phyloP scores from a whole-genome alignment of 1,140 invertebrate genomes.

The Belonocnema kinseyi region DNA sequence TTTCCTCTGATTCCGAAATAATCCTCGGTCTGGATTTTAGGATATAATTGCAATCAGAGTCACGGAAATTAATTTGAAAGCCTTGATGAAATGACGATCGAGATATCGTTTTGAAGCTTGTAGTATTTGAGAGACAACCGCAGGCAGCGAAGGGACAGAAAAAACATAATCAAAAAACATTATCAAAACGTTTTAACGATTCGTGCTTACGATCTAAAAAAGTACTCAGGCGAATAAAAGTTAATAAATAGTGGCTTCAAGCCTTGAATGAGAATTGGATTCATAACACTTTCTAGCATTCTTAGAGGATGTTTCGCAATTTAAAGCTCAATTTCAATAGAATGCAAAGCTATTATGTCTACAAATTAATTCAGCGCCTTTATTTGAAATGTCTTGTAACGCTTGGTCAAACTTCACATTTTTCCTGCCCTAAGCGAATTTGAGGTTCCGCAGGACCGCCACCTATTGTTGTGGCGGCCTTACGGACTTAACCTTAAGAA shows the following conservation, averaged over 20 bases:
- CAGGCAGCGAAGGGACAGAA: constrained; percentile 12
- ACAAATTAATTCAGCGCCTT: too few species aligned
- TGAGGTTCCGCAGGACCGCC: too few species aligned
- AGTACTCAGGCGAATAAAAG: constrained; percentile 1
- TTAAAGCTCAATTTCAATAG: constrained; percentile 1
- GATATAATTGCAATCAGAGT: neutral
- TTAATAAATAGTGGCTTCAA: neutral
- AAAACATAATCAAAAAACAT: neutral
- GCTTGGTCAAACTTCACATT: too few species aligned
- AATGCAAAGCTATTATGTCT: neutral
- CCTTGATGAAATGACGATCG: too few species aligned
- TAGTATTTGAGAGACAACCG: neutral
- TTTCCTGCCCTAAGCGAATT: too few species aligned
- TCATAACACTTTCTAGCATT: neutral
- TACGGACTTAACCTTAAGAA: too few species aligned
- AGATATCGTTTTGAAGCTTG: too few species aligned
- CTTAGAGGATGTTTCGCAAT: constrained; percentile 3
- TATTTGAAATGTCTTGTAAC: too few species aligned
- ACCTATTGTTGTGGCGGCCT: too few species aligned
- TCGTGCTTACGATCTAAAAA: constrained; percentile 4
- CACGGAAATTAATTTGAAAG: neutral
- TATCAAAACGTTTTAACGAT: neutral
- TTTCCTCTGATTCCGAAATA: neutral
- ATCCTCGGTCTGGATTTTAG: too few species aligned
- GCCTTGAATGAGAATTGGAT: neutral